Evolutionary conservation across 2,797 vertebrate genomes (phyloP), one percentile per base, ranked within the genome.

Genomic region (Tolypeutes matacus): DNA sequence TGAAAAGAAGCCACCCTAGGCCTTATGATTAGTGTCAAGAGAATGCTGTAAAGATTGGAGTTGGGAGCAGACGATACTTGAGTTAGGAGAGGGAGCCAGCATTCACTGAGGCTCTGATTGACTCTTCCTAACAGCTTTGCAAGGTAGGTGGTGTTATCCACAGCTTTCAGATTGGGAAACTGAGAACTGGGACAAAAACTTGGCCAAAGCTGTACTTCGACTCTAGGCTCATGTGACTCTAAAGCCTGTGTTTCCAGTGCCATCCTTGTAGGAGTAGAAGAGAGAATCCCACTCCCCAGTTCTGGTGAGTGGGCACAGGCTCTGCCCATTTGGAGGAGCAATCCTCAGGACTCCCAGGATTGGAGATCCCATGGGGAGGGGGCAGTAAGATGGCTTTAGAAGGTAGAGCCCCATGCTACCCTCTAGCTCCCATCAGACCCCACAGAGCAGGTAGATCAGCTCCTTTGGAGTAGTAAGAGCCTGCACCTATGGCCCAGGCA

Each of bases 121-220:
- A n/a, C 3, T 42, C 20, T 76, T 81, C 53, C 73, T 53, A 73
- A 27, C n/a, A 62, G 31, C 17, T 39, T 34, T 65, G 31, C 72
- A 36, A 34, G 23, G 64, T 67, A 78, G 58, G 7, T 88, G 31
- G 17, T 83, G 7, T 7, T 85, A 88, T 39, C 53, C 42, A 60
- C 13, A 67, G 36, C 31, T 87, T 93, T 76, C 75, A 81, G 17
- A 53, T 78, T 86, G 39, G 62, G 70, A 86, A 82, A 82, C 42
- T 64, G 62, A 81, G 84, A 87, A 69, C 15, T 86, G n/a, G 20
- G 51, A 89, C 8, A 67, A 82, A 67, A 88, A 75, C 51, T 78
- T 83, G 25, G 78, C 82, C 51, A n/a, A 76, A 29, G 5, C 60
- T 88, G 31, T 5, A 29, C 15, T 89, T 94, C n/a, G 3, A 76